phyloP scores from a whole-genome alignment of 2,113 vertebrate genomes.

The Calidris pygmaea region DNA sequence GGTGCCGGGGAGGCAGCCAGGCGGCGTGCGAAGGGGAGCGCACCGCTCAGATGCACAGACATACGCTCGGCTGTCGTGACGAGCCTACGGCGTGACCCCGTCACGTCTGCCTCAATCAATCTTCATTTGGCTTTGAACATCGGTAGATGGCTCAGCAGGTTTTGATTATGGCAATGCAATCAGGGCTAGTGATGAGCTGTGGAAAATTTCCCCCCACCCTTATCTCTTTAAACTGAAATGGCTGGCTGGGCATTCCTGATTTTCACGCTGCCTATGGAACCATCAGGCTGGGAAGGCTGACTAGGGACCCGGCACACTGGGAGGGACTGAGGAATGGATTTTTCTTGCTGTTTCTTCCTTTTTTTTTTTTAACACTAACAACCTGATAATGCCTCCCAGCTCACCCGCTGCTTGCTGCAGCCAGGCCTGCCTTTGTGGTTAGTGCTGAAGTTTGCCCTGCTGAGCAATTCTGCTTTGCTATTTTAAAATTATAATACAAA shows the following conservation, averaged over 20 bases:
- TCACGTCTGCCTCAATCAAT: not conserved
- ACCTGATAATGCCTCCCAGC: not conserved
- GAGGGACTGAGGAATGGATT: not conserved
- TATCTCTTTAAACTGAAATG: not conserved
- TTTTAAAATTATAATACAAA: not conserved
- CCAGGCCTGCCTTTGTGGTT: not conserved
- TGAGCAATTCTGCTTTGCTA: not conserved
- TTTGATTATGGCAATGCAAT: not conserved
- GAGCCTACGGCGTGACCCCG: not conserved
- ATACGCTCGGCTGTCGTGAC: fast-evolving
- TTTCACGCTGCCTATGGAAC: not conserved
- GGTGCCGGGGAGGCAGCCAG: not conserved
- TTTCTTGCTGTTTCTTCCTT: not conserved
- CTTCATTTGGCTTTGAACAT: not conserved
- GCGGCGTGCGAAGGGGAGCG: fast-evolving
- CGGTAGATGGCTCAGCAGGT: not conserved
- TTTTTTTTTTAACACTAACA: not conserved
- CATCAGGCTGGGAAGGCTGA: not conserved
- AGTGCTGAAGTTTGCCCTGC: not conserved
- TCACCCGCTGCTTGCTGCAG: not conserved
- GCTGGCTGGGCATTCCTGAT: not conserved
- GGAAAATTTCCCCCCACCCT: not conserved
- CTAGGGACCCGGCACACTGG: not conserved
- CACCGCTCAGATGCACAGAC: not conserved
- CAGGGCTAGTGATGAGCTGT: not conserved